These are phyloP conservation scores for Cossypha dichroa DNA, from an alignment of 2,797 vertebrate species.

Conservation along the genomic window DNA sequence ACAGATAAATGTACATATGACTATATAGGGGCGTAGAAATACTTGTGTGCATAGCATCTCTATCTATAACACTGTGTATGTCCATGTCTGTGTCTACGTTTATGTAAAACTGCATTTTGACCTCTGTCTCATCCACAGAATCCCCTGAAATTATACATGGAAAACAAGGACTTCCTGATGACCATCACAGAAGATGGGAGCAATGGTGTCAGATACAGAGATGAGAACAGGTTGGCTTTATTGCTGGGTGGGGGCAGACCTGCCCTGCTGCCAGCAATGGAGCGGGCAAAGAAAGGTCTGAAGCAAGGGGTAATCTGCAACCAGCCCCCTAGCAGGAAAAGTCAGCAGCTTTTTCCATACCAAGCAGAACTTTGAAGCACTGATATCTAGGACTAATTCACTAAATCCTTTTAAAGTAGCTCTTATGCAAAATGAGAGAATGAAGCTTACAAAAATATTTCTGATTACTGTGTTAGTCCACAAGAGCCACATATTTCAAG, in stretches of 20 bases:
- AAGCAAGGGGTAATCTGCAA: neutral
- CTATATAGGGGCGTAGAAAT: neutral
- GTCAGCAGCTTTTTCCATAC: neutral
- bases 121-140: neutral
- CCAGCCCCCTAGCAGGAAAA: neutral
- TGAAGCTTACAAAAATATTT: neutral
- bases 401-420: neutral
- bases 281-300: neutral
- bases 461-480: neutral
- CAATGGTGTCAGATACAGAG: neutral
- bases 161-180: neutral
- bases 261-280: fast-evolving
- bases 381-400: neutral
- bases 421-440: neutral
- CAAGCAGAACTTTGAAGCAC: neutral
- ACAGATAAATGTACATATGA: neutral
- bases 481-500: neutral
- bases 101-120: neutral
- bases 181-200: neutral
- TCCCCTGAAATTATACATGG: neutral
- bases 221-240: neutral
- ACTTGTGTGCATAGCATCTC: fast-evolving
- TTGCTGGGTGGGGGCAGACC: neutral
- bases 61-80: neutral
- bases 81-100: fast-evolving